Conservation (phyloP, 2,797 vertebrate genomes). For the Arvicola amphibius region DNA sequence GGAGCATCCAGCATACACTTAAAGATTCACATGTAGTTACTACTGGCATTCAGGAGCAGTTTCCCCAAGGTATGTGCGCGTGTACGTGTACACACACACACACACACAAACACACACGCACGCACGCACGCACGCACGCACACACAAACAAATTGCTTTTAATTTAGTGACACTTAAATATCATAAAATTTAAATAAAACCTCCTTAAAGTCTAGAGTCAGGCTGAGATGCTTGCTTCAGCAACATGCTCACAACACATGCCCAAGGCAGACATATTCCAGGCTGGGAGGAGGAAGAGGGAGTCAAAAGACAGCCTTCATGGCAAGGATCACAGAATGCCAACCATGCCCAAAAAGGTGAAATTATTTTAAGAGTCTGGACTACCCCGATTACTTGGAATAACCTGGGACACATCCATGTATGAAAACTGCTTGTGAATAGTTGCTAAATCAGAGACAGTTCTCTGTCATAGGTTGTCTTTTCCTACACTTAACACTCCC, state of each 20-base stretch:
- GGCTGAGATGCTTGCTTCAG: constrained; percentile 35
- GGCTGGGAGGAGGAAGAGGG: neutral
- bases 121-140: accelerated
- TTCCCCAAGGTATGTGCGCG: neutral
- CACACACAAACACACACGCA: too few relatives aligned
- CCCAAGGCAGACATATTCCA: neutral
- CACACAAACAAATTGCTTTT: neutral
- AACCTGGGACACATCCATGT: neutral
- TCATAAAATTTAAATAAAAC: constrained; percentile 60
- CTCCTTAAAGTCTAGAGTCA: constrained; percentile 21
- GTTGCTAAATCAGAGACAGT: constrained; percentile 45
- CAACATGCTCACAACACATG: constrained; percentile 7
- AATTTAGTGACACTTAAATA: constrained; percentile 30
- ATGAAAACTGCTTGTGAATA: constrained; percentile 37
- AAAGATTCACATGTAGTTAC: neutral
- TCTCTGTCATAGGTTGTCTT: constrained; percentile 48
- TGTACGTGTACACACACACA: too few relatives aligned
- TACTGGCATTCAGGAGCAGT: constrained; percentile 24
- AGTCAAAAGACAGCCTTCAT: neutral
- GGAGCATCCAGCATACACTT: constrained; percentile 9
- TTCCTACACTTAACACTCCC: constrained; percentile 29
- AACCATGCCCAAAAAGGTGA: neutral
- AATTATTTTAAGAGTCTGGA: constrained; percentile 50
- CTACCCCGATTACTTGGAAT: constrained; percentile 26
- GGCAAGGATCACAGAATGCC: neutral